Conservation (phyloP, 35 echinoderm and acorn worm genomes). For the Apostichopus japonicus region DNA sequence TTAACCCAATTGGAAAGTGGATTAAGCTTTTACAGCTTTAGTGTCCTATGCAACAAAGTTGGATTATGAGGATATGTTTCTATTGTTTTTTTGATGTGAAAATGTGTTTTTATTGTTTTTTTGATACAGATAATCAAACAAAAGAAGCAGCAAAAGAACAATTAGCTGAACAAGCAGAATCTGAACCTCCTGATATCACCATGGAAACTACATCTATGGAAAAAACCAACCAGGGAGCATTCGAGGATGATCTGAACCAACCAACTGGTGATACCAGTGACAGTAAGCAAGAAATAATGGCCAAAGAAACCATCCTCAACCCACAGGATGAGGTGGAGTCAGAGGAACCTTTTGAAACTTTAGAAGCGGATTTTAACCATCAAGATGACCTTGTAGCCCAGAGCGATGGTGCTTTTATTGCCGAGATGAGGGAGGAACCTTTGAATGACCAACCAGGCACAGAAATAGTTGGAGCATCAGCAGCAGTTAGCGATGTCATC, state of each 20-base stretch:
- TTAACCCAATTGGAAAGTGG: no score
- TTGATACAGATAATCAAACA: background rate
- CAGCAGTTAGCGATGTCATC: background rate
- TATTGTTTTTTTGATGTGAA: no score
- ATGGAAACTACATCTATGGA: background rate
- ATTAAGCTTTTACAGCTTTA: no score
- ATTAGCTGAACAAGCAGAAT: background rate
- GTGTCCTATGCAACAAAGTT: no score
- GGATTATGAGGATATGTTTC: no score
- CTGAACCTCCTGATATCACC: background rate
- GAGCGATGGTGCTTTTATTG: background rate
- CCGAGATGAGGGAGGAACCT: background rate
- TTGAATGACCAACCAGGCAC: background rate
- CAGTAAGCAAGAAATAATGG: background rate
- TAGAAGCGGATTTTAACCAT: no score
- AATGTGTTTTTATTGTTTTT: background rate
- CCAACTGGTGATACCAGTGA: background rate
- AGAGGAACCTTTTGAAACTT: no score
- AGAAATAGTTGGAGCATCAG: background rate
- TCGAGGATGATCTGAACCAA: background rate
- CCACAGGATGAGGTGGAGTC: background rate
- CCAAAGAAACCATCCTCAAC: background rate
- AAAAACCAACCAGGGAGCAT: background rate
- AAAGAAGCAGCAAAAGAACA: background rate
- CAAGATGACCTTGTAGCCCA: no score